A percentile compares a stretch with the other conserved stretches of the same genome.
phyloP scores from a whole-genome alignment of 2,888 invertebrate species.

The Tetanocera ferruginea region DNA sequence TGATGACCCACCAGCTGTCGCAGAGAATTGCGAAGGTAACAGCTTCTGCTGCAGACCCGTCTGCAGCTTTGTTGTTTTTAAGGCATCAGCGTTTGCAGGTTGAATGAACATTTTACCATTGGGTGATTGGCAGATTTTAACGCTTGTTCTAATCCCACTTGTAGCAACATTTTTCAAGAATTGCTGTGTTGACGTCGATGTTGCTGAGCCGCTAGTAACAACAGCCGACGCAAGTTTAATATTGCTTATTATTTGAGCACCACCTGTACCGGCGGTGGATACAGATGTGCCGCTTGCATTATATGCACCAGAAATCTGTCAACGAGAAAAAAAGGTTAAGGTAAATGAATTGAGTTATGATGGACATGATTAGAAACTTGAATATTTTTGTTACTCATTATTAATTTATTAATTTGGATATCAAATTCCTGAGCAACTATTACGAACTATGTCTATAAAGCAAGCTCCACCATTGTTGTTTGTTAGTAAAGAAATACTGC shows the following conservation, averaged over 20 bases:
- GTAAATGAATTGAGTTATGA: neutral
- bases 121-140: slow-evolving; percentile 66
- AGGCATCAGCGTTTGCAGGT: slow-evolving; percentile 55
- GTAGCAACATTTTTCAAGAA: slow-evolving; percentile 61
- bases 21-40: slow-evolving; percentile 43
- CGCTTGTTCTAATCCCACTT: slow-evolving; percentile 60
- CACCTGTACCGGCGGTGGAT: slow-evolving; percentile 34
- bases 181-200: slow-evolving; percentile 37
- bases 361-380: neutral
- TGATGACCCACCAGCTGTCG: slow-evolving; percentile 46
- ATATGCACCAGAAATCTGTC: slow-evolving; percentile 29
- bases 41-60: slow-evolving; percentile 49
- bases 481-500: too few species aligned
- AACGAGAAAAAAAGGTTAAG: neutral
- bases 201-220: slow-evolving; percentile 40
- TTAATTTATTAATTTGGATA: too few species aligned
- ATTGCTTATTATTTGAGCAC: slow-evolving; percentile 60
- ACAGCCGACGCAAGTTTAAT: slow-evolving; percentile 60
- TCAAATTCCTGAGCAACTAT: too few species aligned
- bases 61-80: slow-evolving; percentile 49
- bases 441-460: too few species aligned
- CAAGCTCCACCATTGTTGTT: too few species aligned
- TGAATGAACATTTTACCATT: slow-evolving; percentile 68
- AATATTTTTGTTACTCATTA: too few species aligned
- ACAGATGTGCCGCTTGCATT: slow-evolving; percentile 23